These are phyloP conservation scores for Bos javanicus DNA, from an alignment of 2,113 vertebrate species.

Conservation along the genomic window DNA sequence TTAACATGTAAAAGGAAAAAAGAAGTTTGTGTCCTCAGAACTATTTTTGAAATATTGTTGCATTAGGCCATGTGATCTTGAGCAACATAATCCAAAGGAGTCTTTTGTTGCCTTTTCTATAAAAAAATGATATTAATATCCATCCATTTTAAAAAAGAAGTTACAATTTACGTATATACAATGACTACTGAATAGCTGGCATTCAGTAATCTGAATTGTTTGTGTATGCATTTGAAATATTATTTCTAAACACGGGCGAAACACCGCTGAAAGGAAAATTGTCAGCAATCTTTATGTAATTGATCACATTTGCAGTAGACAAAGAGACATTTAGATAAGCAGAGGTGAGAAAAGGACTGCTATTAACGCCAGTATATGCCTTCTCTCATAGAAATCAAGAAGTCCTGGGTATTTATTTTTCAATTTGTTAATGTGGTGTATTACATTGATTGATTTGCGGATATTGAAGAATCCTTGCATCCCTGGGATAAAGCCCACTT, in stretches of 20 bases:
- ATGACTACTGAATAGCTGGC: neutral
- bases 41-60: neutral
- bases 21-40: neutral
- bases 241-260: neutral
- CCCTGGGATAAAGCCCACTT: no score
- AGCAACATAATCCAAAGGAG: neutral
- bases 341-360: neutral
- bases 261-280: neutral
- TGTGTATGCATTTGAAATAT: neutral
- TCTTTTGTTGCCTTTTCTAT: neutral
- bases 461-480: no score
- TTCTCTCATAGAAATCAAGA: neutral
- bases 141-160: neutral
- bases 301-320: neutral
- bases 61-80: neutral
- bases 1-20: neutral
- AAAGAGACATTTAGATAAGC: neutral
- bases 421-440: no score
- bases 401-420: neutral
- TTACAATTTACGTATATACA: neutral
- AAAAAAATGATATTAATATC: neutral
- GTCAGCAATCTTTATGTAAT: neutral
- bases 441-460: no score
- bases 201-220: neutral
- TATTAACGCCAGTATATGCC: neutral